Evolutionary conservation across 2,113 vertebrate genomes (phyloP).

Genomic region (Halichoerus grypus): DNA sequence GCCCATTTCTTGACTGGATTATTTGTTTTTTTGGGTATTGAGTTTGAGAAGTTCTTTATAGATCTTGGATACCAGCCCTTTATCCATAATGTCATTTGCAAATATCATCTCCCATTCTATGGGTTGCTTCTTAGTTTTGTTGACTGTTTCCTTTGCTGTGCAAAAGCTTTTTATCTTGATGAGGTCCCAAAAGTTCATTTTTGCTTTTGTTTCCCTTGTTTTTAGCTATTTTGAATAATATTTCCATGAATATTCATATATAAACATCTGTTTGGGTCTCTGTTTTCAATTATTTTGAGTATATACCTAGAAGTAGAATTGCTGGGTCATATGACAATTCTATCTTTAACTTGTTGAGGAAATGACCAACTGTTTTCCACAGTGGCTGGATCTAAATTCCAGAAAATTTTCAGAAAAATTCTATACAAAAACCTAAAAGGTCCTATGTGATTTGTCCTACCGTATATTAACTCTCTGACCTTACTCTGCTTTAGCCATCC

Average conservation of each 20-base stretch:
- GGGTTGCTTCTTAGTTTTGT: too few species aligned
- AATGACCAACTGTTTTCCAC: background rate
- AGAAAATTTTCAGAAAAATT: background rate
- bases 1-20: too few species aligned
- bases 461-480: background rate
- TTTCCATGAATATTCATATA: background rate
- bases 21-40: too few species aligned
- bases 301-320: background rate
- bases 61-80: too few species aligned
- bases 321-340: background rate
- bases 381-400: background rate
- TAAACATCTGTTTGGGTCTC: slow-evolving; percentile 8
- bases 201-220: background rate
- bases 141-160: too few species aligned
- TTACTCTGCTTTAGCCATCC: slow-evolving; percentile 6
- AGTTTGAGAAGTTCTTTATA: too few species aligned
- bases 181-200: background rate
- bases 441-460: background rate
- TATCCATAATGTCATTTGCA: too few species aligned
- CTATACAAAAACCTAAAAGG: background rate
- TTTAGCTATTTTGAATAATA: background rate
- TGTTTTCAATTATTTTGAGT: background rate
- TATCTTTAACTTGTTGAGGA: background rate
- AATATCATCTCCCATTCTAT: too few species aligned
- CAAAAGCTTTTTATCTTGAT: too few species aligned